Base-by-base conservation (phyloP, 2,888 invertebrate genomes). In the Acanthococcus lagerstroemiae region DNA sequence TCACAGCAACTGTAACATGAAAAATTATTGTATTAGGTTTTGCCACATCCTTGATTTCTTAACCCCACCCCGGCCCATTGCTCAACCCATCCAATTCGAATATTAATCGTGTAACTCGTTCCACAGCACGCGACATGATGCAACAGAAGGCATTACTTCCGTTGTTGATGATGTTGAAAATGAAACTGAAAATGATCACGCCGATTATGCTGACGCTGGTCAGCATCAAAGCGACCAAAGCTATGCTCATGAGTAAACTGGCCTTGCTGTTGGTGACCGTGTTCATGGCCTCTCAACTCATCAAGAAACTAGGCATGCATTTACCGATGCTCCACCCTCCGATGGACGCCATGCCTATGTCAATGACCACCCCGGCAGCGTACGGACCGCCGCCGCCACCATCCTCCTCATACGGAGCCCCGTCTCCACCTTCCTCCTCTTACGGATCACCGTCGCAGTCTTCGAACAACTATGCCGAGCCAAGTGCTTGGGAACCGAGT, bases 131-230 rank as follows among this genome's bases (percentile, higher is more conserved):
- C 56, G 66, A 87, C 72, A 79, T 86, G 75, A 74, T 80, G 67
- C 80, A 90, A 80, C 89, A 90, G 80, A 90, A 90, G 76, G 82
- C 90, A 55, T 79, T 90, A 69, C 78, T 90, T 73, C 90, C 90
- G 17, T 80, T 90, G 69, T 78, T 90, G 71, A 78, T 91, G 71
- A 80, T 90, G 58, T 78, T 91, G 72, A 91, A 91, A 77, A 77
- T 91, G 73, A 90, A 90, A 77, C 80, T 90, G 80, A 90, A 91
- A 77, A 85, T 87, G 24, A 76, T 91, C 69, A 86, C 88, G 84
- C 91, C 90, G 44, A 86, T 91, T 73, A 81, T 90, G 71, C 82
- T 90, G 27, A 83, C 85, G 52, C 78, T 90, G 72, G 84, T 90
- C 74, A 87, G 88, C 70, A 78, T 90, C 71, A 90, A 90, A 78